Conservation (phyloP, 2,888 invertebrate genomes). For the Pimpla rufipes region DNA sequence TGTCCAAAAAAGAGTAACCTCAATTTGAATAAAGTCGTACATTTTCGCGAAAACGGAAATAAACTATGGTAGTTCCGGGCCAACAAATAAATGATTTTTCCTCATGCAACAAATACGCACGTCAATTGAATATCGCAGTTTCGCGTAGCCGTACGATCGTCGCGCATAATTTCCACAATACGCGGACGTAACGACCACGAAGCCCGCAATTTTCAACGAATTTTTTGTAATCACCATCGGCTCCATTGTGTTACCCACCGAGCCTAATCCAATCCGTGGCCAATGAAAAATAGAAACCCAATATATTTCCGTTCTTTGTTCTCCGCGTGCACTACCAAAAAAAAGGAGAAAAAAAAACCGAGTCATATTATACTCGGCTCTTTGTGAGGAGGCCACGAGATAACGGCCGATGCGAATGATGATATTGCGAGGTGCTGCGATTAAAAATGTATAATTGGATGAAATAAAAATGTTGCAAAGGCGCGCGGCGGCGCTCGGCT, state of each 20-base stretch:
- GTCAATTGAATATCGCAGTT: no score
- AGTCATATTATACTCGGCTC: slow-evolving; percentile 5
- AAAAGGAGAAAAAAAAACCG: no score
- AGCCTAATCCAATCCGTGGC: slow-evolving; percentile 14
- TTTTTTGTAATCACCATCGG: slow-evolving; percentile 6
- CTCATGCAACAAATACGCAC: no score
- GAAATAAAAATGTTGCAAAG: slow-evolving; percentile 42
- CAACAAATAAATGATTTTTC: no score
- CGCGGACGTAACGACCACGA: no score
- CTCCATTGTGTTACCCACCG: background rate
- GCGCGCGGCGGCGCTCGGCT: background rate
- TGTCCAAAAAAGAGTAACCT: no score
- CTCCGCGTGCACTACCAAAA: slow-evolving; percentile 50
- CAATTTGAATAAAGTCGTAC: no score
- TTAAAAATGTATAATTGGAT: slow-evolving; percentile 63
- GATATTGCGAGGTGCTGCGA: slow-evolving; percentile 22
- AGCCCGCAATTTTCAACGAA: background rate
- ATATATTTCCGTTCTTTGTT: slow-evolving; percentile 77
- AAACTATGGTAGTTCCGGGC: no score
- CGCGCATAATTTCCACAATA: no score
- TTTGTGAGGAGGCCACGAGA: slow-evolving; percentile 15
- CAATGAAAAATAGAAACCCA: slow-evolving; percentile 59
- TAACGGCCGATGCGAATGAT: slow-evolving; percentile 19
- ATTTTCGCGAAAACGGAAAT: no score
- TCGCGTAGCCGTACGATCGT: no score